phyloP scores from a whole-genome alignment of 2,888 invertebrate genomes.

The Temnothorax ravouxi region DNA sequence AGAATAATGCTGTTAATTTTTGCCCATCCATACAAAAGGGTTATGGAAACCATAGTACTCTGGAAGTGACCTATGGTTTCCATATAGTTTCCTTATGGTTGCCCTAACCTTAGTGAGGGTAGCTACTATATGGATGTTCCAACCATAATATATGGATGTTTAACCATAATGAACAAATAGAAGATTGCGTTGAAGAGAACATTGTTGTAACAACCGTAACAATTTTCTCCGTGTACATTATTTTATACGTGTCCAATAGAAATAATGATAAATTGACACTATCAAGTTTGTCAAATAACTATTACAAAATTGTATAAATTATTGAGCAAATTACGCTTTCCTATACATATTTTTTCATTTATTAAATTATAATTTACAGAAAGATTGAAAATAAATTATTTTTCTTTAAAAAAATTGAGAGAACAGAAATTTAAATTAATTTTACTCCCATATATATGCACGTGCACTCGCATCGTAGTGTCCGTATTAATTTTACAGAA shows the following conservation, averaged over 20 bases:
- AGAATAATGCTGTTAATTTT: no score
- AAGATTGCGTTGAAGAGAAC: no score
- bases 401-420: background rate
- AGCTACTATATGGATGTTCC: no score
- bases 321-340: background rate
- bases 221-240: no score
- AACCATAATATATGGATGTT: no score
- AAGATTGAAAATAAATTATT: background rate
- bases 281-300: background rate
- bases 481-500: conserved; percentile 18
- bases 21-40: no score
- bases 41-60: no score
- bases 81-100: no score
- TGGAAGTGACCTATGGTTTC: no score
- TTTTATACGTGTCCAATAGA: background rate
- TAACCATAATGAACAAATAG: no score
- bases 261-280: conserved; percentile 20
- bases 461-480: background rate
- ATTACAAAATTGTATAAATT: background rate
- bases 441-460: background rate
- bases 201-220: no score
- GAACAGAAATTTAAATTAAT: conserved; percentile 12
- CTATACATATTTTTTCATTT: background rate
- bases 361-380: conserved; percentile 4
- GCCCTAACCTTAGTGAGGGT: no score